These are phyloP conservation scores for Sebastes ruberrimus DNA, from an alignment of 2,797 vertebrate species.

Conservation along the genomic window DNA sequence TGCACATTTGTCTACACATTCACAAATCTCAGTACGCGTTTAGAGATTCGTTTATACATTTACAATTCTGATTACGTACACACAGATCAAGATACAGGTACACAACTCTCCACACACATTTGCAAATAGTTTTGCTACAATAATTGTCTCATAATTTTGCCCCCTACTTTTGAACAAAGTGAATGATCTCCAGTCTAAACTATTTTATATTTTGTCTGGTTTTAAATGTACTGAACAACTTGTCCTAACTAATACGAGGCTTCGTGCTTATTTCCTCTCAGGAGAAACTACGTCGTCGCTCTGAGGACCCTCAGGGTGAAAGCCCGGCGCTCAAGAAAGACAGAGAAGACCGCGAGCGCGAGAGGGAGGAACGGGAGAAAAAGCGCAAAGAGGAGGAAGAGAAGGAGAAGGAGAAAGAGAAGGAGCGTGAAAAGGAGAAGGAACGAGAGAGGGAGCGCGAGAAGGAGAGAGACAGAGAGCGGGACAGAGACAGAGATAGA, in stretches of 20 bases:
- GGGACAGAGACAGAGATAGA: slow-evolving; percentile 82
- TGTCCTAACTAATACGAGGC: background rate
- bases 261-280: slow-evolving; percentile 24
- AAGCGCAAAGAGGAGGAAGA: slow-evolving; percentile 86
- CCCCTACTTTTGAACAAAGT: background rate
- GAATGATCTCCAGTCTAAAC: background rate
- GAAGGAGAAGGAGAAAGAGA: slow-evolving; percentile 87
- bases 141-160: background rate
- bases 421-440: slow-evolving; percentile 85
- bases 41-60: too few species aligned
- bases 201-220: background rate
- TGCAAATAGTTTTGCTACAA: too few species aligned
- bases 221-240: background rate
- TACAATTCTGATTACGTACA: too few species aligned
- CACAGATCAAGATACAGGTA: fast-evolving
- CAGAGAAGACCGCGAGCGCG: slow-evolving; percentile 83
- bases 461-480: slow-evolving; percentile 84
- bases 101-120: too few species aligned
- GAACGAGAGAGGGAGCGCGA: slow-evolving; percentile 90
- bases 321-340: slow-evolving; percentile 87
- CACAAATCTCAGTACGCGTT: too few species aligned
- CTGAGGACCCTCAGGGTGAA: slow-evolving; percentile 91
- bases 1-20: too few species aligned
- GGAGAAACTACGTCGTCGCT: slow-evolving; percentile 85
- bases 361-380: slow-evolving; percentile 81